Base-by-base conservation (phyloP, 2,113 vertebrate genomes). In the Neogobius melanostomus region DNA sequence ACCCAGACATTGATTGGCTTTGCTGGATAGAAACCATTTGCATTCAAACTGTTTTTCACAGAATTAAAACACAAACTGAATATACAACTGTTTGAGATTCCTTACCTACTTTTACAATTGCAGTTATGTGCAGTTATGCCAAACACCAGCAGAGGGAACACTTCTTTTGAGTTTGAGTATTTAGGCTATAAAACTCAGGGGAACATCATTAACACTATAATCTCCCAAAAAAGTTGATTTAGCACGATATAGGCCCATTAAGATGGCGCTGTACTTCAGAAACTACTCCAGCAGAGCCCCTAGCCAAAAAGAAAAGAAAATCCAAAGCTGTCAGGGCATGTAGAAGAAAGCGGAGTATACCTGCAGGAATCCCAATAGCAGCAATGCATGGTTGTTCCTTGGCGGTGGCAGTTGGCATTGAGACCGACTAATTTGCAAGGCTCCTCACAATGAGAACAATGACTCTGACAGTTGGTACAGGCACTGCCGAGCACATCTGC, bases 401-500 rank as follows among this genome's bases (percentile, higher is more conserved):
- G 53, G 74, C 65, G 17, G 66, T 72, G 74, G 77, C 87, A 79
- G 76, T 76, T 85, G 82, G 75, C 86, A 78, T 70, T 81, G 72
- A 80, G 87, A 86, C 47, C 66, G 69, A 65, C 76, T 90, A 84
- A 90, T 90, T 88, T 89, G 85, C 81, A 78, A 77, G 84, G 78
- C 81, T 84, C 60, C 85, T 88, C 87, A 78, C 85, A 86, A 83
- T 85, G 75, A 86, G 70, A 88, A 88, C 86, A 90, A 90, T 87
- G 85, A 79, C 78, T 87, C 10, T 89, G 88, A 91, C 90, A 88
- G 88, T 78, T 87, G 1, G 16, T 89, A 86, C 86, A 89, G 86
- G 76, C 85, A 79, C 83, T 69, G 77, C 68, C 69, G 77, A 88
- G 82, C 80, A 86, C 86, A 89, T 90, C 86, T 88, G 87, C 90